These are phyloP conservation scores for Hydrozoanthus gracilis DNA, from an alignment of 92 coral and sea anemone species.

Conservation along the genomic window DNA sequence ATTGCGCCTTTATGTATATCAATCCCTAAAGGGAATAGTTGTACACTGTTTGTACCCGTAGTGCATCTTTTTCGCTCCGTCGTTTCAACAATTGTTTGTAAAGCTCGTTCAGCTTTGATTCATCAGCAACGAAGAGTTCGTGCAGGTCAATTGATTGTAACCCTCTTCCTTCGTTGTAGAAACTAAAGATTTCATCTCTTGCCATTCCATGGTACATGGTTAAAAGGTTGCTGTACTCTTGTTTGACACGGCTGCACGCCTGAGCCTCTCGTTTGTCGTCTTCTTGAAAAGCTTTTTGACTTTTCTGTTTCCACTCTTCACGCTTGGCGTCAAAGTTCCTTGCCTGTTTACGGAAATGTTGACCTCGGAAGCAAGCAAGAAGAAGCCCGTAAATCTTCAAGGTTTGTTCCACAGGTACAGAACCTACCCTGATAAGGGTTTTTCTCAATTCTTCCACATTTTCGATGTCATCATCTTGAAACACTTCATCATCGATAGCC, in stretches of 20 bases:
- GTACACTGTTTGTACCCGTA: not conserved
- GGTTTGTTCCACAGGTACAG: conserved; percentile 1
- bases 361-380: conserved; percentile 54
- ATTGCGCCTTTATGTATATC: too few species aligned
- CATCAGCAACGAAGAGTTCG: conserved; percentile 60
- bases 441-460: not conserved
- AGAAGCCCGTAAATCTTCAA: conserved; percentile 40
- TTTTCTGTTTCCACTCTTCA: conserved; percentile 47
- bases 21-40: too few species aligned
- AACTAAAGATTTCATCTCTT: conserved; percentile 47
- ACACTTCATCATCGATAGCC: conserved; percentile 15
- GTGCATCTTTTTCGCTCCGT: not conserved
- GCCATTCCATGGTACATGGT: conserved; percentile 46
- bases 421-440: not conserved
- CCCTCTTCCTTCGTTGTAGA: conserved; percentile 53
- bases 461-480: conserved; percentile 28
- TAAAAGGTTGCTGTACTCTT: conserved; percentile 43
- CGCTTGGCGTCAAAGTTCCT: conserved; percentile 50
- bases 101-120: conserved; percentile 27
- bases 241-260: conserved; percentile 42
- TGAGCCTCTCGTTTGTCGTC: not conserved
- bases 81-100: not conserved
- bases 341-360: conserved; percentile 53
- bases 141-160: conserved; percentile 55
- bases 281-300: conserved; percentile 20